Evolutionary conservation across 2,113 vertebrate species (phyloP).

Genomic region (Butorides virescens): DNA sequence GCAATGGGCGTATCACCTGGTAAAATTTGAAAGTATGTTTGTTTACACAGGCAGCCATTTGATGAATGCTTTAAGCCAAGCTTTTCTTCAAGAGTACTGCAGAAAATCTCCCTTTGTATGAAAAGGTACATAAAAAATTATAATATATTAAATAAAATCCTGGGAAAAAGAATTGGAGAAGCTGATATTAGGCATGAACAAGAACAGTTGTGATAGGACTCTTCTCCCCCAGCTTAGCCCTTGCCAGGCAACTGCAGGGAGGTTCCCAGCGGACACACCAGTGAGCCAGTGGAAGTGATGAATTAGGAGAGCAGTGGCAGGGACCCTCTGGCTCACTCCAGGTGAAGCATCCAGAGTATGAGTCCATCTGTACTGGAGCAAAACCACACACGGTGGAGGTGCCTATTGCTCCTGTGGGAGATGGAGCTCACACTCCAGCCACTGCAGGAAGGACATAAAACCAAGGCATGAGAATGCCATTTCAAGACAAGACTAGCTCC

Average conservation of each 20-base stretch:
- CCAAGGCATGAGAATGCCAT: background rate
- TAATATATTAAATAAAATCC: background rate
- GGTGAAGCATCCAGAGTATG: background rate
- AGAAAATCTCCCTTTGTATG: background rate
- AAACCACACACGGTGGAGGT: background rate
- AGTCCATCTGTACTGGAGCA: background rate
- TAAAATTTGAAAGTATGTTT: background rate
- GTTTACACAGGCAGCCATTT: background rate
- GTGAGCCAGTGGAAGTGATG: background rate
- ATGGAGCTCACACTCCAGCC: background rate
- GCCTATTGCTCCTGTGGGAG: background rate
- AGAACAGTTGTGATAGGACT: background rate
- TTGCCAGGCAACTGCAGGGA: background rate
- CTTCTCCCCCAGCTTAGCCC: background rate
- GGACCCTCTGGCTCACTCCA: background rate
- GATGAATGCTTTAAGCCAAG: background rate
- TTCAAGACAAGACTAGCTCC: background rate
- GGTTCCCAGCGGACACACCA: background rate
- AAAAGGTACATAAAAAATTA: background rate
- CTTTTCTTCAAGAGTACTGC: background rate
- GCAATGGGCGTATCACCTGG: background rate
- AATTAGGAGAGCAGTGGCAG: background rate
- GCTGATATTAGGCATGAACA: background rate
- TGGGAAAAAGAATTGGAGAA: background rate
- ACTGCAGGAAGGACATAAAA: background rate